Percentiles rank a stretch among this genome's conserved stretches.
phyloP scores from a whole-genome alignment of 2,113 vertebrate genomes.

The Scolopax mira region DNA sequence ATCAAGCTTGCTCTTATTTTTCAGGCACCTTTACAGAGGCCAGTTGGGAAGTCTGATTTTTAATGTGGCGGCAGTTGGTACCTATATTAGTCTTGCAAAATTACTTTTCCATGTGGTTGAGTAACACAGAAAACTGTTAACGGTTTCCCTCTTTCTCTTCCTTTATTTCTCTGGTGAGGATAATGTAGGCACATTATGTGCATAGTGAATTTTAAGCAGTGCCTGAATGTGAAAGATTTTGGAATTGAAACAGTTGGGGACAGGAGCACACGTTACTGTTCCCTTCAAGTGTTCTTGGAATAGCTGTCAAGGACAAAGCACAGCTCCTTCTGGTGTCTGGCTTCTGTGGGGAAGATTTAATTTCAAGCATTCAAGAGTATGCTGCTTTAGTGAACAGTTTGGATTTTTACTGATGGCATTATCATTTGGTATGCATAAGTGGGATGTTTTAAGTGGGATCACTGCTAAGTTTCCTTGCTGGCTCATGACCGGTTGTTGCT shows the following conservation, averaged over 20 bases:
- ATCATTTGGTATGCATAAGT: slow-evolving; percentile 67
- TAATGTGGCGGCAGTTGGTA: background rate
- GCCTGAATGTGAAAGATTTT: slow-evolving; percentile 21
- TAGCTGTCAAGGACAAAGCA: slow-evolving; percentile 39
- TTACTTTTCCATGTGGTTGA: background rate
- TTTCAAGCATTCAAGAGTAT: background rate
- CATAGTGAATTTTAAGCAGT: slow-evolving; percentile 36
- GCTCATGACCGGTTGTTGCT: slow-evolving; percentile 67
- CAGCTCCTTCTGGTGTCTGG: slow-evolving; percentile 54
- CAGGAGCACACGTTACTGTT: slow-evolving; percentile 14
- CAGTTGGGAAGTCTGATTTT: background rate
- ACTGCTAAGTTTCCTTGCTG: slow-evolving; percentile 57
- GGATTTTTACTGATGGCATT: slow-evolving; percentile 53
- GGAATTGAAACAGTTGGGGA: slow-evolving; percentile 26
- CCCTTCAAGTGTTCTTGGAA: slow-evolving; percentile 50
- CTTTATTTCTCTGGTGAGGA: background rate
- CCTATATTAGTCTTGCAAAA: background rate
- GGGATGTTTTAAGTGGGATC: slow-evolving; percentile 68
- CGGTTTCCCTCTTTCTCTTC: background rate
- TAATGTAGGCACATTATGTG: slow-evolving; percentile 10
- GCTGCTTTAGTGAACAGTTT: slow-evolving; percentile 34
- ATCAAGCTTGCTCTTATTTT: background rate
- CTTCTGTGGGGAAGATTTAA: slow-evolving; percentile 32
- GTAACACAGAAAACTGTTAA: background rate
- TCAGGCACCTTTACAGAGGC: background rate